phyloP scores from a whole-genome alignment of 2,888 invertebrate genomes.

The Sabatieria punctata region DNA sequence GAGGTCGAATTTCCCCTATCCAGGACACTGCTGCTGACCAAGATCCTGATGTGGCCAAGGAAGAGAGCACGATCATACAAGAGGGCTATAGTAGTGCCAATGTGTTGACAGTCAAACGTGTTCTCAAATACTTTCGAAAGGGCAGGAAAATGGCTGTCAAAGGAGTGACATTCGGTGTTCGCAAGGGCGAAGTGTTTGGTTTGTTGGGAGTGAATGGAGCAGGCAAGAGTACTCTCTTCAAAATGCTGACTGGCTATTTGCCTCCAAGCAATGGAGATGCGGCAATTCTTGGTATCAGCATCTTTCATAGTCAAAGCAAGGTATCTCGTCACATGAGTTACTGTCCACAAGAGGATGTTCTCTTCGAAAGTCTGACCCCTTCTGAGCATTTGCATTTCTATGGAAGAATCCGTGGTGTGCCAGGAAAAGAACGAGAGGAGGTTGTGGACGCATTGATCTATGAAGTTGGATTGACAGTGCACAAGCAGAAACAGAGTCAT shows the following conservation, averaged over 20 bases:
- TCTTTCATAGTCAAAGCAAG: too few relatives aligned
- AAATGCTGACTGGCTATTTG: too few relatives aligned
- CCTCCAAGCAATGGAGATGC: too few relatives aligned
- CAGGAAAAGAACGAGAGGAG: conserved; percentile 3
- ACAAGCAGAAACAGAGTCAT: neutral
- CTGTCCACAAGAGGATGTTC: conserved; percentile 68
- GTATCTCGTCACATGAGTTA: conserved; percentile 7
- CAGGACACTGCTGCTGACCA: neutral
- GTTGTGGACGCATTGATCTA: neutral
- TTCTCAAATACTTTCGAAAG: conserved; percentile 26
- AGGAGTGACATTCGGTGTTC: conserved; percentile 39
- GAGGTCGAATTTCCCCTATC: neutral
- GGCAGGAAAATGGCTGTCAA: conserved; percentile 36
- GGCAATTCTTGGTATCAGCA: too few relatives aligned
- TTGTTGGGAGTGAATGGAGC: conserved; percentile 68
- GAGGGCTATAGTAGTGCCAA: conserved; percentile 11
- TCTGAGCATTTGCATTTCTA: conserved; percentile 68
- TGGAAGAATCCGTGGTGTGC: conserved; percentile 51
- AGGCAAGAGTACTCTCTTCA: conserved; percentile 6
- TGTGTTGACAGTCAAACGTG: conserved; percentile 26
- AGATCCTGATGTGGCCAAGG: neutral
- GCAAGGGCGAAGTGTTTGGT: conserved; percentile 53
- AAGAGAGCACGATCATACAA: conserved; percentile 28
- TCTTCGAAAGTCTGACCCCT: conserved; percentile 61
- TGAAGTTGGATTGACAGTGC: neutral